Conservation (phyloP, 2,888 invertebrate species). For the Choristoneura rosaceana region DNA sequence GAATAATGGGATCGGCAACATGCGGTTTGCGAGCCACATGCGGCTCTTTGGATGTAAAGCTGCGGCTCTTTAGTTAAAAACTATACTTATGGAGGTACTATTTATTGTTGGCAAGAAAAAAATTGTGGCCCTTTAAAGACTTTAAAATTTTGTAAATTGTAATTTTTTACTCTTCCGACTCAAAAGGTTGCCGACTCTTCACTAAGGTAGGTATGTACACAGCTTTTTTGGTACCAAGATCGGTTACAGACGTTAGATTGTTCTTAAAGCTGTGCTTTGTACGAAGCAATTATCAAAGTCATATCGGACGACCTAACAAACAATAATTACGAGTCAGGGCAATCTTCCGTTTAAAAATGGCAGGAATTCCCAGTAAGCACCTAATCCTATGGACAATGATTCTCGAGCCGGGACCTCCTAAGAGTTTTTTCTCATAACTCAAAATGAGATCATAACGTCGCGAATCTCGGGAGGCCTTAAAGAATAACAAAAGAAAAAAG, state of each 20-base stretch:
- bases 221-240: too few species aligned
- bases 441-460: conserved; percentile 84
- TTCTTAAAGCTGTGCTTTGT: conserved; percentile 2
- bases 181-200: too few species aligned
- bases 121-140: too few species aligned
- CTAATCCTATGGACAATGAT: conserved; percentile 80
- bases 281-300: conserved; percentile 35
- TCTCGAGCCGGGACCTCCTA: conserved; percentile 72
- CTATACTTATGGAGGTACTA: too few species aligned
- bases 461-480: conserved; percentile 78
- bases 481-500: conserved; percentile 83
- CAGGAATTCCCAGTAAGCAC: conserved; percentile 62
- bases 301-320: conserved; percentile 31
- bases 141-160: too few species aligned
- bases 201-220: too few species aligned
- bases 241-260: conserved; percentile 8
- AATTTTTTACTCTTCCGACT: too few species aligned
- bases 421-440: conserved; percentile 83
- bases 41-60: too few species aligned
- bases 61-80: too few species aligned
- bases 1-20: too few species aligned
- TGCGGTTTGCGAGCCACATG: too few species aligned
- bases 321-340: conserved; percentile 37
- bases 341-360: conserved; percentile 44
- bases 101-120: too few species aligned